A percentile compares a stretch with the other conserved stretches of the same genome.
phyloP scores from a whole-genome alignment of 1,140 invertebrate genomes.

The Saccostrea cuccullata region DNA sequence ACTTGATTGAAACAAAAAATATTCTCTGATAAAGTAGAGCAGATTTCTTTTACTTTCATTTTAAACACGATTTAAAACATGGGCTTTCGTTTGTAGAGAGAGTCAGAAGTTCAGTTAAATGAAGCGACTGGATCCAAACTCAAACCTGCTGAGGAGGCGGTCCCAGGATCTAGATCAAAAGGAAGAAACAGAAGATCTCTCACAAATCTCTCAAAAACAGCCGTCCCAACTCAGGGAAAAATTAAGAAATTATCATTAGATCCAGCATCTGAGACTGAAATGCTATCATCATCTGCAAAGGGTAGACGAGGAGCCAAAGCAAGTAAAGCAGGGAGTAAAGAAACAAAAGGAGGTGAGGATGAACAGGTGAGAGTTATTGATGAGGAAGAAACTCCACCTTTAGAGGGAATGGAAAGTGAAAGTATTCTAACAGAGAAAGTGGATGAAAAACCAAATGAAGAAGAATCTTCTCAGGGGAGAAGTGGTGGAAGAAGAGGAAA shows the following conservation, averaged over 20 bases:
- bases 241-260: not conserved
- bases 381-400: slow-evolving; percentile 3
- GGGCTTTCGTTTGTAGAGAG: not conserved
- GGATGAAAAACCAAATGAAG: slow-evolving; percentile 11
- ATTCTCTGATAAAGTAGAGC: too few relatives aligned
- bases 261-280: not conserved
- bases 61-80: not conserved
- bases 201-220: not conserved
- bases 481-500: slow-evolving; percentile 24
- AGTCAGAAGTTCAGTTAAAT: not conserved
- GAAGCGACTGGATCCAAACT: slow-evolving; percentile 5
- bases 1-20: too few relatives aligned
- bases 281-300: not conserved
- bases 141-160: not conserved
- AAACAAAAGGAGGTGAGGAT: not conserved
- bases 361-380: not conserved
- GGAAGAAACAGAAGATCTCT: slow-evolving; percentile 11
- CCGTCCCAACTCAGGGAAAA: not conserved
- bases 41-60: not conserved
- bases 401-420: not conserved
- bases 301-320: not conserved
- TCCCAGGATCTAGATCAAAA: not conserved
- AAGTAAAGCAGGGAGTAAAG: not conserved
- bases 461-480: not conserved
- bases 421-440: not conserved